phyloP scores from a whole-genome alignment of 2,888 invertebrate species.

The Hemicrepidius hirtus region DNA sequence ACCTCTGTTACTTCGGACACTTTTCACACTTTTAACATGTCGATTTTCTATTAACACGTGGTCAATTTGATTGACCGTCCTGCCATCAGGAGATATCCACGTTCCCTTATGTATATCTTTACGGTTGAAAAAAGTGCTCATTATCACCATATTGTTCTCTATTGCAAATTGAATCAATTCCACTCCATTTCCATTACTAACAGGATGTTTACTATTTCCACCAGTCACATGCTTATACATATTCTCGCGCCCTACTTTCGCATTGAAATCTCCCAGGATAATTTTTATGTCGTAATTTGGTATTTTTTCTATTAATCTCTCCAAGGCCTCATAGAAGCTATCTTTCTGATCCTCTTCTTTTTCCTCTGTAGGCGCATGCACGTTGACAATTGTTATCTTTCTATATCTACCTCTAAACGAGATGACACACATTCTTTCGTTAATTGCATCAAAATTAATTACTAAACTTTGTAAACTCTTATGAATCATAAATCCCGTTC shows the following conservation, averaged over 20 bases:
- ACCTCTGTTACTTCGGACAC: neutral
- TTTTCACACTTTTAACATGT: neutral
- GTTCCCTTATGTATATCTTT: too few species aligned
- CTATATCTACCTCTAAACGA: neutral
- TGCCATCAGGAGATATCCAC: too few species aligned
- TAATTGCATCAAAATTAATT: too few species aligned
- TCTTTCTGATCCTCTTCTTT: neutral
- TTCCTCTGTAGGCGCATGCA: neutral
- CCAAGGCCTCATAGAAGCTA: neutral
- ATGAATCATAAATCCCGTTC: neutral
- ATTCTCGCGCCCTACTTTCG: too few species aligned
- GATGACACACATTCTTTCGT: neutral
- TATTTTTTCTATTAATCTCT: neutral
- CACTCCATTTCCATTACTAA: too few species aligned
- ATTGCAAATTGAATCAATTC: too few species aligned
- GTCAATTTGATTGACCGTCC: too few species aligned
- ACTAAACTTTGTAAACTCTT: neutral
- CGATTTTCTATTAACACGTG: too few species aligned
- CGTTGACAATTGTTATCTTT: constrained; percentile 1
- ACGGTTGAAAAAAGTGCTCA: too few species aligned
- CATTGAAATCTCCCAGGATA: neutral
- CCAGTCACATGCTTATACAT: too few species aligned
- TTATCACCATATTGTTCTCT: too few species aligned
- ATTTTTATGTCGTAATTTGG: neutral
- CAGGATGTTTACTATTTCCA: neutral